Conservation (phyloP, 2,113 vertebrate genomes). For the Taxidea taxus region DNA sequence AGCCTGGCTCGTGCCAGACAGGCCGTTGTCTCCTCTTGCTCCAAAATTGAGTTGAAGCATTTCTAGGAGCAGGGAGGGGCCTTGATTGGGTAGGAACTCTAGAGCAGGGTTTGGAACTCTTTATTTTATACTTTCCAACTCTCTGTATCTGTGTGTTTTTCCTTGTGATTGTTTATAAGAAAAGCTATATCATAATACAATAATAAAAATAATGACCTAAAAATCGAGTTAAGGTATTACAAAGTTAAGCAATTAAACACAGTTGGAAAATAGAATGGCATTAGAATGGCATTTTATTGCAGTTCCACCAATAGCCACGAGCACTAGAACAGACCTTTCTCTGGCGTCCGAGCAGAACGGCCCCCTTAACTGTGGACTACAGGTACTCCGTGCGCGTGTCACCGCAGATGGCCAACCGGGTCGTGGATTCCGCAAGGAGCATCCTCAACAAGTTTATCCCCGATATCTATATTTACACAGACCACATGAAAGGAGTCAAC, state of each 20-base stretch:
- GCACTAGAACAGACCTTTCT: background rate
- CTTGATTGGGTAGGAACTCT: background rate
- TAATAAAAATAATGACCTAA: background rate
- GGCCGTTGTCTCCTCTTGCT: background rate
- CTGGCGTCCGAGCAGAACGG: background rate
- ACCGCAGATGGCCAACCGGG: constrained; percentile 96
- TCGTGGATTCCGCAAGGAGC: constrained; percentile 94
- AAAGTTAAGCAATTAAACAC: background rate
- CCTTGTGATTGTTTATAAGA: background rate
- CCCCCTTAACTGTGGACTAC: constrained; percentile 77
- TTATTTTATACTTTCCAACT: background rate
- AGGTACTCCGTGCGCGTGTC: constrained; percentile 96
- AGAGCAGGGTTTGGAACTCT: background rate
- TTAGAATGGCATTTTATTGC: background rate
- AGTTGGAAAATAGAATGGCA: background rate
- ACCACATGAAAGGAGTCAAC: constrained; percentile 94
- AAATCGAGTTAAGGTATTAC: background rate
- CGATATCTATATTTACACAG: constrained; percentile 97
- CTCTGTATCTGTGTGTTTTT: background rate
- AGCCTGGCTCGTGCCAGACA: background rate
- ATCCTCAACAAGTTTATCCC: constrained; percentile 95
- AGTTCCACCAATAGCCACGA: background rate
- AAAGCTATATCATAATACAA: background rate
- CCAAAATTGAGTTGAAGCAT: background rate
- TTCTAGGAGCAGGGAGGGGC: background rate